These are phyloP conservation scores for Acipenser oxyrinchus DNA, from an alignment of 2,797 vertebrate genomes.

Conservation along the genomic window DNA sequence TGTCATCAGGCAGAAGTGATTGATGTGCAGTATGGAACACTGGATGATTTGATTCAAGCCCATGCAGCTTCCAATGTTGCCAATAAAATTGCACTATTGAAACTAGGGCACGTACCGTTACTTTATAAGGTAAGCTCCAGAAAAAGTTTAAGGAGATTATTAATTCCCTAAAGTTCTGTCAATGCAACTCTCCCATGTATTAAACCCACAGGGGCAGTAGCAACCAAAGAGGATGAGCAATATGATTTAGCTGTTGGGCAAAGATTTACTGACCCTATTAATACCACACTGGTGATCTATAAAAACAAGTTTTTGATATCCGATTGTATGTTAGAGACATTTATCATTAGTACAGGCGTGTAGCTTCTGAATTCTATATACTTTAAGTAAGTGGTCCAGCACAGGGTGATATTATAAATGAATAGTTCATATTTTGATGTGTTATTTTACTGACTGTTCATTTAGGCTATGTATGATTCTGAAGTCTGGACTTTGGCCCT, in stretches of 20 bases:
- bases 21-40: slow-evolving; percentile 75
- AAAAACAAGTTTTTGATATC: slow-evolving; percentile 3
- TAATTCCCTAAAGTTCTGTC: slow-evolving; percentile 7
- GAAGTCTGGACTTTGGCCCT: too few species aligned
- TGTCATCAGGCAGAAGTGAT: slow-evolving; percentile 71
- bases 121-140: slow-evolving; percentile 75
- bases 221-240: slow-evolving; percentile 9
- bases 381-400: background rate
- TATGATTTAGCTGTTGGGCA: slow-evolving; percentile 1
- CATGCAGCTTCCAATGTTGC: slow-evolving; percentile 56
- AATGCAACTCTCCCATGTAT: slow-evolving; percentile 4
- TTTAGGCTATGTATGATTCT: too few species aligned
- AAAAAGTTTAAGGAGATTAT: slow-evolving; percentile 1
- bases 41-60: slow-evolving; percentile 63
- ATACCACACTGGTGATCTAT: slow-evolving; percentile 3
- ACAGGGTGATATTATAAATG: background rate
- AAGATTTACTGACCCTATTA: slow-evolving; percentile 12
- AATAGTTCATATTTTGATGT: background rate
- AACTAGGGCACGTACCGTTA: slow-evolving; percentile 78
- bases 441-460: background rate
- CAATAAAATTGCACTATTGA: slow-evolving; percentile 79
- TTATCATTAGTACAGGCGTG: background rate
- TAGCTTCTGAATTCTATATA: background rate
- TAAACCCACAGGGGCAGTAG: slow-evolving; percentile 4
- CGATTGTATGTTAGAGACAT: slow-evolving; percentile 9